phyloP scores from a whole-genome alignment of 2,888 invertebrate species.

The Dicranocentrus wangi region DNA sequence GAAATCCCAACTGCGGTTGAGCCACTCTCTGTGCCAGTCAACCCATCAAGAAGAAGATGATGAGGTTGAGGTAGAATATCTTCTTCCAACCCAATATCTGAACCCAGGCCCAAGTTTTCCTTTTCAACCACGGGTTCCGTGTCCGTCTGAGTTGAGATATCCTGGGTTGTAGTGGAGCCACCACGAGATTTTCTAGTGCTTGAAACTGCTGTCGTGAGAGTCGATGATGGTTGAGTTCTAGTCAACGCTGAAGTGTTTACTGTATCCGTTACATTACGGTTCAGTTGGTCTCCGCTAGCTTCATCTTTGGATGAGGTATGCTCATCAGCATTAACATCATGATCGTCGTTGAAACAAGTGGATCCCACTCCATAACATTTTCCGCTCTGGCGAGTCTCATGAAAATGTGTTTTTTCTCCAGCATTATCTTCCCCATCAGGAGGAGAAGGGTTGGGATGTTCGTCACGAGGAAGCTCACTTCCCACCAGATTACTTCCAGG shows the following conservation, averaged over 20 bases:
- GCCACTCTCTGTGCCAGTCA: slow-evolving; percentile 54
- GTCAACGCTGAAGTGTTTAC: slow-evolving; percentile 54
- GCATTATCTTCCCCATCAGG: slow-evolving; percentile 34
- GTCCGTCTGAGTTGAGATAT: slow-evolving; percentile 70
- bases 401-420: slow-evolving; percentile 37
- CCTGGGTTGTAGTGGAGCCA: slow-evolving; percentile 52
- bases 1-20: slow-evolving; percentile 60
- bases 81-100: slow-evolving; percentile 37
- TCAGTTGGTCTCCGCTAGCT: slow-evolving; percentile 41
- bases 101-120: slow-evolving; percentile 56
- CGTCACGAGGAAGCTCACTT: neutral
- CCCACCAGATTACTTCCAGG: slow-evolving; percentile 6
- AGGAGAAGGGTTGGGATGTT: slow-evolving; percentile 11
- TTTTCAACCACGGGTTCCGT: slow-evolving; percentile 63
- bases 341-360: slow-evolving; percentile 37
- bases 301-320: slow-evolving; percentile 11
- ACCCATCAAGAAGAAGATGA: slow-evolving; percentile 51
- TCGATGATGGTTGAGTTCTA: slow-evolving; percentile 42
- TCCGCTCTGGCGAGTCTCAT: slow-evolving; percentile 37
- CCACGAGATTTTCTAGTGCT: slow-evolving; percentile 19
- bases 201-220: slow-evolving; percentile 29
- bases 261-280: slow-evolving; percentile 54
- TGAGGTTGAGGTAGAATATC: slow-evolving; percentile 50
- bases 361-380: slow-evolving; percentile 48
- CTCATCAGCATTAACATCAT: slow-evolving; percentile 30